These are phyloP conservation scores for Drosophila testacea DNA, from an alignment of 2,888 invertebrate species.

Conservation along the genomic window DNA sequence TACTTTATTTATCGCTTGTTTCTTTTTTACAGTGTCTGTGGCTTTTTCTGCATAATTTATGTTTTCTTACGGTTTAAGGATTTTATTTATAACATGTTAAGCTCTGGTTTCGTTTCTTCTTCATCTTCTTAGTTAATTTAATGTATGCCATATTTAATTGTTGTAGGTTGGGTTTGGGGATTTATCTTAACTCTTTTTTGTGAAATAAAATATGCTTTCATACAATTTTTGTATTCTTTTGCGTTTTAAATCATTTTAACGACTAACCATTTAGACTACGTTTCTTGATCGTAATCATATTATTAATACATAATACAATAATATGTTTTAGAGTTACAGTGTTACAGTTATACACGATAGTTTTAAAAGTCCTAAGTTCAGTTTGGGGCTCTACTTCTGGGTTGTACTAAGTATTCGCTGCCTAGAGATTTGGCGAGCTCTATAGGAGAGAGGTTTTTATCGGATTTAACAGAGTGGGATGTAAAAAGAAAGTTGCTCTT, in stretches of 20 bases:
- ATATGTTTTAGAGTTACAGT: conserved; percentile 74
- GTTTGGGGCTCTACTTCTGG: conserved; percentile 48
- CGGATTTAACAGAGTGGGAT: conserved; percentile 35
- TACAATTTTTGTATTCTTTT: conserved; percentile 29
- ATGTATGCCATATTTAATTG: conserved; percentile 67
- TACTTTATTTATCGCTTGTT: conserved; percentile 51
- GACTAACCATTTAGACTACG: conserved; percentile 77
- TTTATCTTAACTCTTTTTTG: conserved; percentile 37
- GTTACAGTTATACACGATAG: conserved; percentile 30
- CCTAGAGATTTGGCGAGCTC: conserved; percentile 37
- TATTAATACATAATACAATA: conserved; percentile 73
- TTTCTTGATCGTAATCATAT: conserved; percentile 64
- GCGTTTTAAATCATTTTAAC: conserved; percentile 67
- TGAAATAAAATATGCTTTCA: conserved; percentile 57
- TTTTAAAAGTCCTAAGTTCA: conserved; percentile 60
- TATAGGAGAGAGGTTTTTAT: conserved; percentile 30
- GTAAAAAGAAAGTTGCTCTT: conserved; percentile 43
- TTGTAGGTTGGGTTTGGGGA: conserved; percentile 45
- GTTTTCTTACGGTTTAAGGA: conserved; percentile 58
- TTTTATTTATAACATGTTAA: conserved; percentile 68
- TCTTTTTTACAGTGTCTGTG: conserved; percentile 74
- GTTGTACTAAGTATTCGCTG: conserved; percentile 51
- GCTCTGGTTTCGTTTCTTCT: conserved; percentile 66
- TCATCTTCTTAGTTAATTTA: conserved; percentile 61
- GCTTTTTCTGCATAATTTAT: conserved; percentile 44